Conservation (phyloP, 2,113 vertebrate species). For the Atrichornis clamosus region DNA sequence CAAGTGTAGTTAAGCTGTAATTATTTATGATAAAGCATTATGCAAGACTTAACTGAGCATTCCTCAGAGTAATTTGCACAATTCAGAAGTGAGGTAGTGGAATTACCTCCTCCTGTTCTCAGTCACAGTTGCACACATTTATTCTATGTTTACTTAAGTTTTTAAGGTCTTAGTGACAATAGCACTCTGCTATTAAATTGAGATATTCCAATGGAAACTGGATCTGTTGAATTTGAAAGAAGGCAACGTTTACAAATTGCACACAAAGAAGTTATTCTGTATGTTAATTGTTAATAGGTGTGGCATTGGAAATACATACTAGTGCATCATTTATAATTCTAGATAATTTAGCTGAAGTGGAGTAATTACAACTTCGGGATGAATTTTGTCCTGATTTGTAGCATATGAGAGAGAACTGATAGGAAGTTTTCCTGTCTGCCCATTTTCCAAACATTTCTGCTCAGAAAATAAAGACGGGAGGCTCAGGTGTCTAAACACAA, state of each 20-base stretch:
- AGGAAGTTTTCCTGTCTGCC: not conserved
- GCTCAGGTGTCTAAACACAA: not conserved
- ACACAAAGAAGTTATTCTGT: not conserved
- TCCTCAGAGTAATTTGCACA: not conserved
- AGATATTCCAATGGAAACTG: not conserved
- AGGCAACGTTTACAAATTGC: not conserved
- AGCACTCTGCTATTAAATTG: not conserved
- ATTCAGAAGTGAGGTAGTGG: not conserved
- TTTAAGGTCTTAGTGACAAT: not conserved
- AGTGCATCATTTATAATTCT: not conserved
- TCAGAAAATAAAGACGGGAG: not conserved
- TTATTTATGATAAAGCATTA: not conserved
- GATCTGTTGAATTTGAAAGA: not conserved
- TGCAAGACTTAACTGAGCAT: not conserved
- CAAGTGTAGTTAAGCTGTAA: not conserved
- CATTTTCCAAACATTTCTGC: not conserved
- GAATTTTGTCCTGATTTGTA: not conserved
- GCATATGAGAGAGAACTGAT: not conserved
- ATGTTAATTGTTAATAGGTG: not conserved
- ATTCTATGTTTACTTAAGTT: not conserved
- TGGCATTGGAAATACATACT: not conserved
- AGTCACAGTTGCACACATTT: not conserved
- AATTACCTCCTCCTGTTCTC: not conserved
- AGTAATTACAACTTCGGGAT: not conserved
- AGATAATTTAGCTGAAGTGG: not conserved